Evolutionary conservation across 2,797 vertebrate species (phyloP), one percentile per base, ranked within the genome.

Genomic region (Crocodylus rhombifer): DNA sequence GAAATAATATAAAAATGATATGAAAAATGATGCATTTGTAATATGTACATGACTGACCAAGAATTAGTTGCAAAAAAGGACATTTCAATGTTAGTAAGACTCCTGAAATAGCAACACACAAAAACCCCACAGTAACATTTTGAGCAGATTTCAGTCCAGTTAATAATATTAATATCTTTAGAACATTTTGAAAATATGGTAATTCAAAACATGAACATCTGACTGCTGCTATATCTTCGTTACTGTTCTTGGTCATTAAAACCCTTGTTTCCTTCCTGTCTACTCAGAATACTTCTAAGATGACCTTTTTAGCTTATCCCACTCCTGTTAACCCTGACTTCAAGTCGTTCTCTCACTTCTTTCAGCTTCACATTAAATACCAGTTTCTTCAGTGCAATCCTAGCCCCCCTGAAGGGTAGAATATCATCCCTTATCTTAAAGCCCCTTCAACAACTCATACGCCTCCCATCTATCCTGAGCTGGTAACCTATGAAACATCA

Each of bases 1-100:
- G 30, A 12, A 33, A 69, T 36, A 69, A 30, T 6, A 36, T 36
- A 33, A 36, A 69, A 69, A 0, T 6, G 0, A 1, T 1, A 3
- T 1, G 23, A 26, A 4, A 1, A 73, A 6, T 78, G 14, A 2
- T 0, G 0, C 1, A 5, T n/a, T 51, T 71, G 12, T 61, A 62
- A 33, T 0, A 28, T 57, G 51, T 60, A 65, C 1, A 0, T 0
- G 3, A 75, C 51, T 3, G 4, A 71, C 25, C 25, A 71, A 7
- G 21, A 9, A 36, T 25, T 64, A 76, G 21, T 1, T 17, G 5
- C 21, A 18, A 42, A 74, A 36, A 4, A 21, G 65, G 30, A 36
- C 12, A 3, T 17, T 14, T n/a, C 14, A 4, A 1, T 12, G 7
- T 1, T 15, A n/a, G 42, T 12, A 5, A 42, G 61, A 16, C 63